Evolutionary conservation across 2,888 invertebrate species (phyloP), one percentile per base, ranked within the genome.

Genomic region (Lasioglossum zephyrum): DNA sequence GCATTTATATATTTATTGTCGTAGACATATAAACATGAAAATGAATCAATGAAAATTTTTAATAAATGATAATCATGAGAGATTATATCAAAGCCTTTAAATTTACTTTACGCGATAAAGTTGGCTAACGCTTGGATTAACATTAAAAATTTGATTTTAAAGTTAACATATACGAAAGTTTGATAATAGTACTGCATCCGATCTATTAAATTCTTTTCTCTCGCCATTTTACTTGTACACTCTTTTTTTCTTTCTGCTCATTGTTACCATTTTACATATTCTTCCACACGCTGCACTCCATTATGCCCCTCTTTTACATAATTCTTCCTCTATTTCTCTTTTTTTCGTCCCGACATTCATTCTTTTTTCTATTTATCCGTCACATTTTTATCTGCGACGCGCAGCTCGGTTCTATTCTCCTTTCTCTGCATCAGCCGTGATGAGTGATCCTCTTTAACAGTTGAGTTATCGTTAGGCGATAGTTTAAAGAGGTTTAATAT

Each of bases 401-500:
- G 9, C 41, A 39, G 39, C 70, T n/a, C 44, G 63, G 26, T 49
- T 18, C 22, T 57, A n/a, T 31, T n/a, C n/a, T 73, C 41, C 22
- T 81, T 74, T 75, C 26, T 36, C 57, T 9, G n/a, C 69, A 63
- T 63, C 47, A 75, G 41, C 16, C 13, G 31, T 22, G 31, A 78
- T n/a, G 60, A 75, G 22, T 53, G 36, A 39, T 82, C 82, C 84
- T 81, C 85, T 87, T 85, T 77, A 70, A 44, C 22, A 77, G 70
- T 76, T 69, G 69, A 72, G 81, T 72, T 87, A 79, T 78, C 74
- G 72, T 69, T 73, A 83, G 76, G 73, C 84, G 81, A 89, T 89
- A 82, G 79, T 80, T 80, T 70, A 82, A 82, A 72, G 81, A 79
- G 82, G 76, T 81, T 86, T 87, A 87, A 86, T 89, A 89, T 89